A percentile compares a stretch with the other conserved stretches of the same genome.
Conservation (phyloP, 2,797 vertebrate genomes). For the Lateolabrax maculatus region DNA sequence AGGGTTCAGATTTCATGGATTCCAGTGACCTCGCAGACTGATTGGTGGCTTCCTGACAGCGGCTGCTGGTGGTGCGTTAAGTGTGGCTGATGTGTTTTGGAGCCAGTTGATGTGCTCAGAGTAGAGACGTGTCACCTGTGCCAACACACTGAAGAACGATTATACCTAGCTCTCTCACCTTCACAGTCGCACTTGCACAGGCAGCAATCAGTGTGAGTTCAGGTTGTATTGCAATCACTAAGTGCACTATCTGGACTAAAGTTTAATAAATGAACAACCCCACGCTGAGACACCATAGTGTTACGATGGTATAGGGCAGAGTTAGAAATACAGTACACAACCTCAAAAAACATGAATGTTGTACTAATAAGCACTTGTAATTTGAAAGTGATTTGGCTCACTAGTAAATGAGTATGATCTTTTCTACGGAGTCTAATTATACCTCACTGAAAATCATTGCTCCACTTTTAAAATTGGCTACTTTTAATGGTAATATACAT, state of each 20-base stretch:
- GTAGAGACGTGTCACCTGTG: constrained; percentile 56
- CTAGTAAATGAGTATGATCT: constrained; percentile 18
- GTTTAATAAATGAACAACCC: not conserved
- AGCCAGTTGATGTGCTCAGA: constrained; percentile 64
- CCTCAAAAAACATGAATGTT: not conserved
- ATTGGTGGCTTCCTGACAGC: constrained; percentile 53
- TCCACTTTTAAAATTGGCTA: too few relatives aligned
- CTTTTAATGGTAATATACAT: constrained; percentile 12
- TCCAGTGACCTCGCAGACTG: constrained; percentile 60
- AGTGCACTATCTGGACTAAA: not conserved
- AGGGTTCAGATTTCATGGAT: constrained; percentile 57
- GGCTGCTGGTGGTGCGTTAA: constrained; percentile 56
- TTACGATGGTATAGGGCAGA: not conserved
- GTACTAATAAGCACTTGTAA: constrained; percentile 12
- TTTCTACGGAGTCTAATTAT: constrained; percentile 36
- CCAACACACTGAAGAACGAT: constrained; percentile 37
- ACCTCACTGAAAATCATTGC: too few relatives aligned
- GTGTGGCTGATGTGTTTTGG: constrained; percentile 54
- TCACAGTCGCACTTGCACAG: not conserved
- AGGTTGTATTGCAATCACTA: not conserved
- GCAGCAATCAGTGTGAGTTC: not conserved
- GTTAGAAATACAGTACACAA: not conserved
- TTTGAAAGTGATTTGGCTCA: constrained; percentile 24
- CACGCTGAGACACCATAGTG: not conserved
- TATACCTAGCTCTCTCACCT: constrained; percentile 38